A percentile compares a stretch with the other conserved stretches of the same genome.
Conservation (phyloP, 2,797 vertebrate genomes). For the Buceros bicornis region DNA sequence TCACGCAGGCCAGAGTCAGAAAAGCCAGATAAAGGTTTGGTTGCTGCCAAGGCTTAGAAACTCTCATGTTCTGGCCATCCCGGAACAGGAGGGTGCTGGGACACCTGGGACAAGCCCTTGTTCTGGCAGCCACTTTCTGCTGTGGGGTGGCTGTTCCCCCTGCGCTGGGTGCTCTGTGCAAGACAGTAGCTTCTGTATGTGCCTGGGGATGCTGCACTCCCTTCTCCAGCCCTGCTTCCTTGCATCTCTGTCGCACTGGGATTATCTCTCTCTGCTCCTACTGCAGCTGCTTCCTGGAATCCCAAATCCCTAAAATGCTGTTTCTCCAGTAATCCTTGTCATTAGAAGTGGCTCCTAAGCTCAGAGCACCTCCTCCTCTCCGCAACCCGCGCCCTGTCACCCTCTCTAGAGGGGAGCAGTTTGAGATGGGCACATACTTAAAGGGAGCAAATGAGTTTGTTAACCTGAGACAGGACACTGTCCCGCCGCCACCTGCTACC, state of each 20-base stretch:
- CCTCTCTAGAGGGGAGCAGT: background rate
- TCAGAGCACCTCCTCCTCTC: background rate
- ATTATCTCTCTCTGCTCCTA: conserved; percentile 77
- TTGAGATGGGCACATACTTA: background rate
- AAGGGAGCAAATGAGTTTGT: background rate
- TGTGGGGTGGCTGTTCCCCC: background rate
- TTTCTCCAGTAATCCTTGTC: conserved; percentile 72
- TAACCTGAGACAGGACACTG: background rate
- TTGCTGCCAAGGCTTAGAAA: background rate
- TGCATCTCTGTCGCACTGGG: conserved; percentile 29
- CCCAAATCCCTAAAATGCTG: conserved; percentile 69
- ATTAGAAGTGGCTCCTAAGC: conserved; percentile 61
- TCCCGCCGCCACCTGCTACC: rapidly evolving
- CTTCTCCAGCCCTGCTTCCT: conserved; percentile 33
- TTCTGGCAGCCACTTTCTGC: background rate
- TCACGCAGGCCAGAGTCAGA: rapidly evolving
- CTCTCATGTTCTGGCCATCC: background rate
- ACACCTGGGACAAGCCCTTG: background rate
- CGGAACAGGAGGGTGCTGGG: background rate
- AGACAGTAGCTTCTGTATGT: background rate
- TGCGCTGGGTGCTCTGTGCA: background rate
- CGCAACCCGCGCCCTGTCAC: background rate
- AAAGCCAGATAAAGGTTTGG: background rate
- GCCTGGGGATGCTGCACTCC: background rate
- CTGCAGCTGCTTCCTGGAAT: conserved; percentile 77